These are phyloP conservation scores for Boloria euphrosyne DNA, from an alignment of 2,888 invertebrate species.

Conservation along the genomic window DNA sequence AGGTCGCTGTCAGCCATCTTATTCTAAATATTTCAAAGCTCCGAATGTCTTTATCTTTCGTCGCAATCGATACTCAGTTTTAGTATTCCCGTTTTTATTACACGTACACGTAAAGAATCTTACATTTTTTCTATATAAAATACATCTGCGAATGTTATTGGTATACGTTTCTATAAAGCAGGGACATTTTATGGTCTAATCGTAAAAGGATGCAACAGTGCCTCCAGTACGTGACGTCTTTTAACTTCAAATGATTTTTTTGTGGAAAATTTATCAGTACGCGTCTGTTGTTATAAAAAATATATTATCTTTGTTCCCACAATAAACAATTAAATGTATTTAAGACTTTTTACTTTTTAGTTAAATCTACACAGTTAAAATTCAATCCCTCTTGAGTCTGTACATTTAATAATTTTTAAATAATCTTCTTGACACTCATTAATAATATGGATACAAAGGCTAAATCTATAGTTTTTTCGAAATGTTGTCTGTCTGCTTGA, in stretches of 20 bases:
- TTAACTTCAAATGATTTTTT: slow-evolving; percentile 4
- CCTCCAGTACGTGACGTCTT: slow-evolving; percentile 13
- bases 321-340: too few species aligned
- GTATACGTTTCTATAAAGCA: slow-evolving; percentile 34
- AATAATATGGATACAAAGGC: too few species aligned
- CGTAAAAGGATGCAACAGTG: slow-evolving; percentile 30
- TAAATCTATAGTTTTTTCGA: too few species aligned
- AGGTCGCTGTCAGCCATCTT: slow-evolving; percentile 21
- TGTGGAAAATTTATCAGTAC: background rate
- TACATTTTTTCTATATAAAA: slow-evolving; percentile 42
- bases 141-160: slow-evolving; percentile 40
- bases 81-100: slow-evolving; percentile 47
- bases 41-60: slow-evolving; percentile 43
- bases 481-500: too few species aligned
- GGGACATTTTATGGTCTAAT: slow-evolving; percentile 27
- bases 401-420: too few species aligned
- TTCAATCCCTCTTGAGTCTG: too few species aligned
- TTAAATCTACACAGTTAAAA: too few species aligned
- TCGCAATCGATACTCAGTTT: slow-evolving; percentile 43
- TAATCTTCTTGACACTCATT: too few species aligned
- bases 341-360: too few species aligned
- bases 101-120: slow-evolving; percentile 41
- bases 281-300: background rate
- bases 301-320: too few species aligned
- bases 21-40: slow-evolving; percentile 20